These are phyloP conservation scores for Alcis repandata DNA, from an alignment of 2,888 invertebrate species.

Conservation along the genomic window DNA sequence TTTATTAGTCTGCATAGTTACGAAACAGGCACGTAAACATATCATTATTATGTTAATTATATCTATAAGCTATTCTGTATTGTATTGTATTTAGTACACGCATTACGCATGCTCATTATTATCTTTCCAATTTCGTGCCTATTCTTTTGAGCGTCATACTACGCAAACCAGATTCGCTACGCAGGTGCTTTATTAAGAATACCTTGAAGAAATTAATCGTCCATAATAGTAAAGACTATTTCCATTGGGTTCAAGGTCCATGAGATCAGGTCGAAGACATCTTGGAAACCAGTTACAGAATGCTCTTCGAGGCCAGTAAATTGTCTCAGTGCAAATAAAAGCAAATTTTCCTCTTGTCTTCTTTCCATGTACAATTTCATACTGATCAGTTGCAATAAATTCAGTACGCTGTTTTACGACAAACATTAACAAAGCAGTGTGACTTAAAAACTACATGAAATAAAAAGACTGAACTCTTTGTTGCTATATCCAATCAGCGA, in stretches of 20 bases:
- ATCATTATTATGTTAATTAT: too few species aligned
- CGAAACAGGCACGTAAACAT: too few species aligned
- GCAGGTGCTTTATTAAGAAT: slow-evolving; percentile 25
- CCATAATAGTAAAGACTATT: slow-evolving; percentile 23
- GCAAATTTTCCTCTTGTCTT: slow-evolving; percentile 8
- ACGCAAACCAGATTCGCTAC: slow-evolving; percentile 1
- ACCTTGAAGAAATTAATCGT: slow-evolving; percentile 24
- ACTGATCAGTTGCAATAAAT: neutral
- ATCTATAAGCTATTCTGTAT: too few species aligned
- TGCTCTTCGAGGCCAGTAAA: slow-evolving; percentile 16
- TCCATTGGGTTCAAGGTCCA: slow-evolving; percentile 30
- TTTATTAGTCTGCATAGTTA: too few species aligned
- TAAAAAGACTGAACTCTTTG: too few species aligned
- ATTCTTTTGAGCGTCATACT: neutral
- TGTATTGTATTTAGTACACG: too few species aligned
- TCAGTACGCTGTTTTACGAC: neutral
- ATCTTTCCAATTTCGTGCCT: neutral
- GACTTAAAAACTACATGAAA: too few species aligned
- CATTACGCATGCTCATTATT: neutral
- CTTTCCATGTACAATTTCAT: neutral
- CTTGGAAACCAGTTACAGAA: slow-evolving; percentile 32
- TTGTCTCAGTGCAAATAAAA: slow-evolving; percentile 23
- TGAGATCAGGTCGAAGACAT: slow-evolving; percentile 33
- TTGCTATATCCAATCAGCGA: too few species aligned
- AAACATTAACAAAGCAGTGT: too few species aligned